Base-by-base conservation (phyloP, 2,113 vertebrate genomes). In the Poeciliopsis prolifica region DNA sequence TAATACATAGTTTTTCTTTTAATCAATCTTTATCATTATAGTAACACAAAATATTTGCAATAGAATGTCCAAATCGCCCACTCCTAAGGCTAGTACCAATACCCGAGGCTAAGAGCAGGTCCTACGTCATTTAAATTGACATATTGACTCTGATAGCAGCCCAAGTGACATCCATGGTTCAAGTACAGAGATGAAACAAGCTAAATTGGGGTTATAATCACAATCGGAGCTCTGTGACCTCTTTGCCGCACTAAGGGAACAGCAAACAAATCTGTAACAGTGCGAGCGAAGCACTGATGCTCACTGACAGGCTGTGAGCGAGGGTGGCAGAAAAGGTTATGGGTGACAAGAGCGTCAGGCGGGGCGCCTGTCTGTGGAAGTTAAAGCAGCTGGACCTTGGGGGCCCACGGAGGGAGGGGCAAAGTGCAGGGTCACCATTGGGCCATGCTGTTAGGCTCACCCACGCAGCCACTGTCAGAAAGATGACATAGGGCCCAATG, bases 361-460 rank as follows among this genome's bases (percentile, higher is more conserved):
- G 62, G 80, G 77, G 79, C 72, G 77, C 70, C 87, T 93, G 93
- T 93, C 93, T 76, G 80, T 74, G 88, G 81, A 82, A 37, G 89
- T 93, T 93, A 93, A 79, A 91, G 83, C 88, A 78, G 82, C 86
- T 65, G 85, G 85, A 80, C 79, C 85, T 93, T 87, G 79, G 79
- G 91, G 40, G 40, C 10, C 10, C 2, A 3, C 0, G 2, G 10
- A 14, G 17, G 17, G 51, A 24, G 19, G 48, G 88, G 79, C 62
- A 33, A 37, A 78, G 84, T 67, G 64, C 85, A 72, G 83, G 93
- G 93, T 94, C 92, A 91, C 68, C 68, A 73, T 72, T 63, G 3
- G 92, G 93, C 88, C 88, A 85, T 61, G 29, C 70, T 67, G 80
- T 82, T 89, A 78, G 88, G 68, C 84, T 58, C 33, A 37, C 80